These are phyloP conservation scores for Gymnopithys bicolor DNA, from an alignment of 2,797 vertebrate genomes.

Conservation along the genomic window DNA sequence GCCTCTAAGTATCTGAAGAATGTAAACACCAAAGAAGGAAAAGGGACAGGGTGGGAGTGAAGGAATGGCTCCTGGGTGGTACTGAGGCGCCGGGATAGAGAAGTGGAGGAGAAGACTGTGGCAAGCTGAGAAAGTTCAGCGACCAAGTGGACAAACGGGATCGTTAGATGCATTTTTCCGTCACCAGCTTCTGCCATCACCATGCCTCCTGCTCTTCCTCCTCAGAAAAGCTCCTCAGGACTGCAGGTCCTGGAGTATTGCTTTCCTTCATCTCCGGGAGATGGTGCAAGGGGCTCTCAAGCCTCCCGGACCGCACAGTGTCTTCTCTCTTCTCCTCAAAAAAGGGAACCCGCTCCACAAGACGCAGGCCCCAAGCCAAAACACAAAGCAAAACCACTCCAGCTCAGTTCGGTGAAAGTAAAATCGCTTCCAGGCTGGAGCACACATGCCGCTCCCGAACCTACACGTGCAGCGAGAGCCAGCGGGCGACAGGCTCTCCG, in stretches of 20 bases:
- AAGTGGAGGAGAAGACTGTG: neutral
- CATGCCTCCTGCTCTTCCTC: rapidly evolving
- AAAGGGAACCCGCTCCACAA: constrained; percentile 6
- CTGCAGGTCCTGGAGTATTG: rapidly evolving
- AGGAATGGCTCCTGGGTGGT: constrained; percentile 37
- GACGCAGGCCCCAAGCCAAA: neutral
- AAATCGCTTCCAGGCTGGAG: neutral
- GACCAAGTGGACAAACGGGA: neutral
- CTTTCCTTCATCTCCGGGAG: neutral
- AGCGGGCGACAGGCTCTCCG: neutral
- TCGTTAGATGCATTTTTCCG: neutral
- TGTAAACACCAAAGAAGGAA: constrained; percentile 74
- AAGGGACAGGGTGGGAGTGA: constrained; percentile 30
- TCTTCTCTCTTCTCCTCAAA: neutral
- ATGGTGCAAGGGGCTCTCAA: neutral
- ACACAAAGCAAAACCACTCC: neutral
- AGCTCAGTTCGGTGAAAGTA: neutral
- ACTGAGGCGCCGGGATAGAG: neutral
- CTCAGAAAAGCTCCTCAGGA: neutral
- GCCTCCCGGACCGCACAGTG: neutral
- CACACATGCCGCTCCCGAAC: neutral
- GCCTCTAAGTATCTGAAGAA: constrained; percentile 67
- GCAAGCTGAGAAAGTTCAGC: neutral
- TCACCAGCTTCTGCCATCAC: neutral
- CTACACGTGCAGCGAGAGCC: neutral